These are phyloP conservation scores for Callitettix versicolor DNA, from an alignment of 1,140 invertebrate genomes.

Conservation along the genomic window DNA sequence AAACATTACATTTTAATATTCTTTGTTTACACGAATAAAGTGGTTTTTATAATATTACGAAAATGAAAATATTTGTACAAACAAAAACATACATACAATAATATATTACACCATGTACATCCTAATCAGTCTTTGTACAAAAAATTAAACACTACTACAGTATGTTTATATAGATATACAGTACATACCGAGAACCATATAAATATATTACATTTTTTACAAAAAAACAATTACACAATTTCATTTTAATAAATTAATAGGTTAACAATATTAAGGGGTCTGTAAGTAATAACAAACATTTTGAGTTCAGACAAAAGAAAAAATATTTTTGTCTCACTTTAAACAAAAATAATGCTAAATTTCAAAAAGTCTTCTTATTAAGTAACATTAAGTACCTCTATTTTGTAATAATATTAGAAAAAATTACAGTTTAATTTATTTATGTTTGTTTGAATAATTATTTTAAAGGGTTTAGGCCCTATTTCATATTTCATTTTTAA, in stretches of 20 bases:
- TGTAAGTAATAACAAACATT: background rate
- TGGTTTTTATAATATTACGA: background rate
- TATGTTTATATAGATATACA: background rate
- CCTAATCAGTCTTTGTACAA: slow-evolving; percentile 4
- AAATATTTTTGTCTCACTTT: no score
- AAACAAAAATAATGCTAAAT: no score
- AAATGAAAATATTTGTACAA: slow-evolving; percentile 3
- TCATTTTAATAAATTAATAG: background rate
- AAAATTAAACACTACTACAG: background rate
- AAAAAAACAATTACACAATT: background rate
- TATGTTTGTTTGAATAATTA: no score
- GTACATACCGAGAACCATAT: background rate
- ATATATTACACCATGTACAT: slow-evolving; percentile 2
- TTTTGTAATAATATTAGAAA: no score
- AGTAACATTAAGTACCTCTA: no score
- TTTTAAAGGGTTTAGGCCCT: no score
- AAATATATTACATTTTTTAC: background rate
- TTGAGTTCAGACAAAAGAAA: background rate
- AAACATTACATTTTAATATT: no score
- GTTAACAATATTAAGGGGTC: background rate
- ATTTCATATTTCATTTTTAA: no score
- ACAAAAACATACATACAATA: background rate
- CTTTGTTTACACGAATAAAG: no score
- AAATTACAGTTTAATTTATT: no score
- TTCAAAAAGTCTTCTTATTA: no score